A percentile compares a stretch with the other conserved stretches of the same genome.
phyloP scores from a whole-genome alignment of 30 jellyfish, hydroid and myxozoan species.

The Mastigias papua region DNA sequence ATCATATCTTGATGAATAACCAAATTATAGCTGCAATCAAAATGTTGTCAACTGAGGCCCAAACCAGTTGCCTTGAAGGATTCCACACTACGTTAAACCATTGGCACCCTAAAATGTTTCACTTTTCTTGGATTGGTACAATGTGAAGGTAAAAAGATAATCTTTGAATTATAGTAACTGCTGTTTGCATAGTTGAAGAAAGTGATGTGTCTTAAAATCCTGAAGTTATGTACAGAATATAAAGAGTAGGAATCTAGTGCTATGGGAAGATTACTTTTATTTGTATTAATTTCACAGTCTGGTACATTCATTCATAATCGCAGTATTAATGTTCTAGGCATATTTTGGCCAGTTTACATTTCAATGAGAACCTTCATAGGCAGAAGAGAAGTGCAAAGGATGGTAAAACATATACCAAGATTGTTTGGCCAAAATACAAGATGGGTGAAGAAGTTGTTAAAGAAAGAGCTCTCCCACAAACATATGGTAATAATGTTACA shows the following conservation, averaged over 20 bases:
- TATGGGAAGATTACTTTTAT: neutral
- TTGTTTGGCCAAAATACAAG: conserved; percentile 39
- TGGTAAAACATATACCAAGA: conserved; percentile 14
- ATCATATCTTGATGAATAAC: neutral
- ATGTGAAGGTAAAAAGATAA: conserved; percentile 1
- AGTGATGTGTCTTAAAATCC: neutral
- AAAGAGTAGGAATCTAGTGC: neutral
- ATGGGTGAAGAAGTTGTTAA: conserved; percentile 56
- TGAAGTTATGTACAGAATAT: neutral
- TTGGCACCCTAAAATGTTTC: conserved; percentile 19
- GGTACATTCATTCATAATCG: neutral
- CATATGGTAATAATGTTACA: neutral
- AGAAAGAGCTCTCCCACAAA: conserved; percentile 1
- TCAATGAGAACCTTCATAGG: conserved; percentile 41
- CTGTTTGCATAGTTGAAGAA: neutral
- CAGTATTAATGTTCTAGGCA: neutral
- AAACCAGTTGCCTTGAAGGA: conserved; percentile 18
- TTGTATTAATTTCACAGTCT: neutral
- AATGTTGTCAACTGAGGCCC: conserved; percentile 12
- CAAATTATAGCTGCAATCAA: neutral
- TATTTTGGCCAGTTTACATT: conserved; percentile 35
- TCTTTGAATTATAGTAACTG: neutral
- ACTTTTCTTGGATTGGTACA: conserved; percentile 18
- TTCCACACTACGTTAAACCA: neutral
- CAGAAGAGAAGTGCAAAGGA: conserved; percentile 13